Conservation (phyloP, 2,113 vertebrate genomes). For the Pica pica region DNA sequence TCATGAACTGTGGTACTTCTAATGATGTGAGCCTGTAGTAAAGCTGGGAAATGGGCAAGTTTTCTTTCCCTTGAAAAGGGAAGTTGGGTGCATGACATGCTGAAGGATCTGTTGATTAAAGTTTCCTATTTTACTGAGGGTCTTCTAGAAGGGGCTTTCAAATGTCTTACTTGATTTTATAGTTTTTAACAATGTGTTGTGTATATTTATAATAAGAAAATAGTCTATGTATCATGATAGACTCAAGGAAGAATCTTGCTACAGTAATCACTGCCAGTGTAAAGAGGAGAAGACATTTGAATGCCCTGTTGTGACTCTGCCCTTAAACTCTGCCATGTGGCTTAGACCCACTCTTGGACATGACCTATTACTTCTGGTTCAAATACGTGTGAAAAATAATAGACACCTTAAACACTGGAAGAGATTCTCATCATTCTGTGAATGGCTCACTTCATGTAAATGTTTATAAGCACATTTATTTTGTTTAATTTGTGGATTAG, state of each 20-base stretch:
- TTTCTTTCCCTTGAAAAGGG: background rate
- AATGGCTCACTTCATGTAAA: background rate
- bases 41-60: background rate
- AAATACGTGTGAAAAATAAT: background rate
- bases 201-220: background rate
- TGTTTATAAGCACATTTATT: background rate
- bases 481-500: conserved; percentile 32
- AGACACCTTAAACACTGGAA: background rate
- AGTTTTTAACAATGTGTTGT: background rate
- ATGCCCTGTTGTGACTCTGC: background rate
- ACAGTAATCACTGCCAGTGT: background rate
- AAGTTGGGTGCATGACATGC: background rate
- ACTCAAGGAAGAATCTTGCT: background rate
- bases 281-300: background rate
- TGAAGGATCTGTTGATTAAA: background rate
- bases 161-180: background rate
- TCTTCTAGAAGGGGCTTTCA: background rate
- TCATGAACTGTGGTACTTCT: background rate
- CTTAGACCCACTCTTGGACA: background rate
- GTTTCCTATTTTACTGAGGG: background rate
- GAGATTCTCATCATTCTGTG: background rate
- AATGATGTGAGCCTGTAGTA: accelerated
- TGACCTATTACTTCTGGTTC: background rate
- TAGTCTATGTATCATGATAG: background rate
- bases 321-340: background rate